Percentiles rank a stretch among this genome's conserved stretches.
Evolutionary conservation across 2,113 vertebrate genomes (phyloP).

Genomic region (Terrapene triunguis): DNA sequence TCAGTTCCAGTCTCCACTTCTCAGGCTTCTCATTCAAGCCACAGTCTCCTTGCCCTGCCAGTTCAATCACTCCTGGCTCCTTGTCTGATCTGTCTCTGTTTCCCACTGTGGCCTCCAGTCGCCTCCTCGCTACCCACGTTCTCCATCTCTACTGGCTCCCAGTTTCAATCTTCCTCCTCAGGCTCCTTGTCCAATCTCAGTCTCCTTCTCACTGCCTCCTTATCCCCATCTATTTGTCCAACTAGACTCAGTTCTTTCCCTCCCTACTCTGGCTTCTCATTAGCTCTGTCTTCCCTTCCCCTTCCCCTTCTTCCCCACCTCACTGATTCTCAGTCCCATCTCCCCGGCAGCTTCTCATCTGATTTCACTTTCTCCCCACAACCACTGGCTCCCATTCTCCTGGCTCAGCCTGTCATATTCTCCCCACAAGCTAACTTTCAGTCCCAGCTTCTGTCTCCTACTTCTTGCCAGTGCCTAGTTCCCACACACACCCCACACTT

Average conservation of each 20-base stretch:
- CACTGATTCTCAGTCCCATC: not conserved
- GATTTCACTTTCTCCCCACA: not conserved
- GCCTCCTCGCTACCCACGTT: not conserved
- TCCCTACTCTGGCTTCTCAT: not conserved
- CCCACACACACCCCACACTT: not conserved
- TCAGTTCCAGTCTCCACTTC: not conserved
- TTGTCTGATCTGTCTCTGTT: not conserved
- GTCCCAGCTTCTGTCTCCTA: too few species aligned
- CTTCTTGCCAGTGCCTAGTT: not conserved
- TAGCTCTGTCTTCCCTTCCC: not conserved
- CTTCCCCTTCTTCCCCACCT: not conserved
- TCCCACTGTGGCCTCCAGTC: not conserved
- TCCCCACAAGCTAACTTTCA: accelerated
- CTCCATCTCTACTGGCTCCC: not conserved
- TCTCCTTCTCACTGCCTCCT: not conserved
- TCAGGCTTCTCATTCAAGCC: not conserved
- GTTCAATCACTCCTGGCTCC: not conserved
- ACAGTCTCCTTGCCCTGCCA: not conserved
- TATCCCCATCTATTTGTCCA: not conserved
- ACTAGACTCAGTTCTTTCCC: not conserved
- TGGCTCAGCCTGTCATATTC: accelerated
- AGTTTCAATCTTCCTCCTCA: not conserved
- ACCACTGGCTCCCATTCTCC: not conserved
- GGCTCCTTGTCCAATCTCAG: not conserved
- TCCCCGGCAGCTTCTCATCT: not conserved